These are phyloP conservation scores for Larimichthys polyactis DNA, from an alignment of 2,113 vertebrate species.

Conservation along the genomic window DNA sequence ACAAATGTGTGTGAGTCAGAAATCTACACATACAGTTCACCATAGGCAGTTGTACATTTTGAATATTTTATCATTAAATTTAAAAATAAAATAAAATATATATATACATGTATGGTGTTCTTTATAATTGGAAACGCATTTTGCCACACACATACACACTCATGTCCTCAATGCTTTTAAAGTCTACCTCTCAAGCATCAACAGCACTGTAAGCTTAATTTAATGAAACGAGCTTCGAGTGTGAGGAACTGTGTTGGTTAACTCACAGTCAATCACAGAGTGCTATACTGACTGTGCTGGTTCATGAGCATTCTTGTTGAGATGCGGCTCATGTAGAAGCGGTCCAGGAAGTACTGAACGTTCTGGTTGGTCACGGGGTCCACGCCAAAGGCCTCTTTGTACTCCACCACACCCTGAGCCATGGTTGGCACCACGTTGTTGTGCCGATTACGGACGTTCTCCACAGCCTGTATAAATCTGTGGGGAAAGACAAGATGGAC, in stretches of 20 bases:
- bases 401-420: slow-evolving; percentile 97
- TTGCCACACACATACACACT: not conserved
- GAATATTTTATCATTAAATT: not conserved
- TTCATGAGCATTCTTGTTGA: slow-evolving; percentile 99
- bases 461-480: slow-evolving; percentile 93
- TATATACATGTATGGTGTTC: not conserved
- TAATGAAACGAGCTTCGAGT: slow-evolving; percentile 16
- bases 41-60: not conserved
- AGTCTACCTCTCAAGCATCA: not conserved
- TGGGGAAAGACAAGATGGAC: not conserved
- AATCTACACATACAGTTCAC: not conserved
- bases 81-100: no score
- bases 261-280: slow-evolving; percentile 71
- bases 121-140: not conserved
- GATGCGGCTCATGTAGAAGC: slow-evolving; percentile 99
- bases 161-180: not conserved
- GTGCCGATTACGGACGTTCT: slow-evolving; percentile 93
- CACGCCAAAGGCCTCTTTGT: slow-evolving; percentile 92
- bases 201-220: not conserved
- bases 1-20: not conserved
- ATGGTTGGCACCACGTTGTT: slow-evolving; percentile 96
- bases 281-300: slow-evolving; percentile 94
- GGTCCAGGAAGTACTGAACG: slow-evolving; percentile 98
- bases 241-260: slow-evolving; percentile 56
- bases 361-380: slow-evolving; percentile 97